Evolutionary conservation across 1,140 invertebrate species (phyloP).

Genomic region (Choristoneura fumiferana): DNA sequence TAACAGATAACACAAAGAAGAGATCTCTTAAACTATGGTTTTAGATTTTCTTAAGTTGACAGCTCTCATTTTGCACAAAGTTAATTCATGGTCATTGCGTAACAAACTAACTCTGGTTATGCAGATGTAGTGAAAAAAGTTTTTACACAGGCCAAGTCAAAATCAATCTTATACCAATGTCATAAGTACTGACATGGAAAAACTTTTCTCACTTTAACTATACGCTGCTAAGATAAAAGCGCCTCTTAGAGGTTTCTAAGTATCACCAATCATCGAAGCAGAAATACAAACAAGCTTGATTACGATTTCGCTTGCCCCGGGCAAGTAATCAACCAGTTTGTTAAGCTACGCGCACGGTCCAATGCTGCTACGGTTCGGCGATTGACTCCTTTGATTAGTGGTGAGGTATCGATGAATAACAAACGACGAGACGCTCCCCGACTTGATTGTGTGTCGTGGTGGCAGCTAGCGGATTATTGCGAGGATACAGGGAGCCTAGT

Average conservation of each 20-base stretch:
- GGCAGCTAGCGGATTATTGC: not conserved
- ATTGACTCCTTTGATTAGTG: conserved; percentile 29
- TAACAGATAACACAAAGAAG: too few species aligned
- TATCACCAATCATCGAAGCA: conserved; percentile 31
- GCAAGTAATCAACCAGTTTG: conserved; percentile 27
- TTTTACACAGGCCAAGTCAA: too few species aligned
- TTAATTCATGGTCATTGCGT: too few species aligned
- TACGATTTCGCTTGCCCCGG: not conserved
- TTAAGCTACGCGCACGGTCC: conserved; percentile 27
- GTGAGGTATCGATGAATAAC: conserved; percentile 23
- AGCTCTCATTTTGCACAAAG: too few species aligned
- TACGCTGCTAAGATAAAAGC: too few species aligned
- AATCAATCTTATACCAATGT: too few species aligned
- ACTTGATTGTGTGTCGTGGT: not conserved
- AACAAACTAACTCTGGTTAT: too few species aligned
- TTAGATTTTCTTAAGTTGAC: too few species aligned
- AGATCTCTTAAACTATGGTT: too few species aligned
- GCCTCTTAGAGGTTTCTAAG: conserved; percentile 1
- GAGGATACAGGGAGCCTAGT: not conserved
- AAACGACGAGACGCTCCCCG: conserved; percentile 10
- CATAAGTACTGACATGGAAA: too few species aligned
- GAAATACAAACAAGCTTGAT: conserved; percentile 25
- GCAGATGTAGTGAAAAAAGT: too few species aligned
- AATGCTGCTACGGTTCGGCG: conserved; percentile 19
- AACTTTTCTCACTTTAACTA: too few species aligned